A percentile compares a stretch with the other conserved stretches of the same genome.
phyloP scores from a whole-genome alignment of 2,888 invertebrate species.

The Graphium colonna region DNA sequence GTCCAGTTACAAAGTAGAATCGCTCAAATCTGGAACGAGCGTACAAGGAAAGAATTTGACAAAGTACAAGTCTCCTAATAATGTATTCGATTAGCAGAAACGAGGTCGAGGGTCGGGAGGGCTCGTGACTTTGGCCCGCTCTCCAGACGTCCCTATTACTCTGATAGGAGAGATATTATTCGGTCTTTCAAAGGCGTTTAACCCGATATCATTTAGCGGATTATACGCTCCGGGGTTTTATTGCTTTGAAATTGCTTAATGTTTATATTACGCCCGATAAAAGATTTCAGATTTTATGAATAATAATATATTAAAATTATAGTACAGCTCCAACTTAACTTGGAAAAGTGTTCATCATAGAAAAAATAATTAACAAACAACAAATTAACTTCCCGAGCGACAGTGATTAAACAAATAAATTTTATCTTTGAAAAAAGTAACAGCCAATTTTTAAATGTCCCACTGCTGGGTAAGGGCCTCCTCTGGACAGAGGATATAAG shows the following conservation, averaged over 20 bases:
- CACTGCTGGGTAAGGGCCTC: too few relatives aligned
- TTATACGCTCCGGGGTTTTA: conserved; percentile 3
- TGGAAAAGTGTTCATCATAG: too few relatives aligned
- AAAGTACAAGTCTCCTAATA: conserved; percentile 14
- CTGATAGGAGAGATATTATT: conserved; percentile 27
- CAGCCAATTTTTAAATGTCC: too few relatives aligned
- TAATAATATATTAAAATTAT: too few relatives aligned
- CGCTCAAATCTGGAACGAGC: conserved; percentile 2
- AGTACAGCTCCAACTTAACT: too few relatives aligned
- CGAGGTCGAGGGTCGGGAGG: conserved; percentile 49
- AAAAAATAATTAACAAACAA: too few relatives aligned
- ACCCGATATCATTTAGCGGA: conserved; percentile 16
- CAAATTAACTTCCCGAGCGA: too few relatives aligned
- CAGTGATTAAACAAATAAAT: too few relatives aligned
- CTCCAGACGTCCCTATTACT: conserved; percentile 67
- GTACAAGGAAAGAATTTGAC: conserved; percentile 13
- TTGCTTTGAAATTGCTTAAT: neutral
- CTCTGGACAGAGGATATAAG: too few relatives aligned
- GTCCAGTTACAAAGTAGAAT: neutral
- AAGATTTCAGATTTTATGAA: too few relatives aligned
- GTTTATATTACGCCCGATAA: too few relatives aligned
- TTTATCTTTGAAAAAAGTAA: too few relatives aligned
- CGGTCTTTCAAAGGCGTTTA: conserved; percentile 16
- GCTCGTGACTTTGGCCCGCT: conserved; percentile 65
- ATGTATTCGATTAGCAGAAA: conserved; percentile 28